Percentiles rank a stretch among this genome's conserved stretches.
Evolutionary conservation across 1,140 invertebrate genomes (phyloP).

Genomic region (Drosophila simulans): DNA sequence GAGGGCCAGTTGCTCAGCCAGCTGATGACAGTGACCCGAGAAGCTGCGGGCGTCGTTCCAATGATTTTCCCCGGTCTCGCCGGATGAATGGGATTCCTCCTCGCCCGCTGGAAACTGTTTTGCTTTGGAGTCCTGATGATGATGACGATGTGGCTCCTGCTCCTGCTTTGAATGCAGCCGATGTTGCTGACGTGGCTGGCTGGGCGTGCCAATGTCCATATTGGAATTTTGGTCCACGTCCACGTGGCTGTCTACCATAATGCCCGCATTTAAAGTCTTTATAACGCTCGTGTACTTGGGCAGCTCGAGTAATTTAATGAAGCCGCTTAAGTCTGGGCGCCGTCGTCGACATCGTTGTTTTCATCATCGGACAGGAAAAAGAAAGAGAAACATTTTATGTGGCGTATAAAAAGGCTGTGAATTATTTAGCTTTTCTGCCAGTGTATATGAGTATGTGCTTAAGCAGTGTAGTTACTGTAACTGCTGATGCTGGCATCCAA

Average conservation of each 20-base stretch:
- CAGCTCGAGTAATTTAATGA: constrained; percentile 82
- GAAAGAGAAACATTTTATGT: constrained; percentile 70
- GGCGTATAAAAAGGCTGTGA: constrained; percentile 63
- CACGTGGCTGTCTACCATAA: constrained; percentile 73
- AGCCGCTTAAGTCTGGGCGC: constrained; percentile 81
- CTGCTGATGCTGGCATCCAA: constrained; percentile 60
- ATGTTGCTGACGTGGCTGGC: constrained; percentile 60
- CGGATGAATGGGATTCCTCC: constrained; percentile 41
- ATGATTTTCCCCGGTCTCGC: constrained; percentile 23
- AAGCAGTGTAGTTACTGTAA: constrained; percentile 54
- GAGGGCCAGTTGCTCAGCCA: constrained; percentile 70
- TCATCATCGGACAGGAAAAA: constrained; percentile 23
- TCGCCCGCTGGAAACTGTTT: constrained; percentile 44
- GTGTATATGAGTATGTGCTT: constrained; percentile 24
- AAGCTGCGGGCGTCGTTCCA: constrained; percentile 56
- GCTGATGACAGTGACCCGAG: constrained; percentile 72
- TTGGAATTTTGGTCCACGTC: constrained; percentile 31
- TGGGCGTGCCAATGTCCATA: constrained; percentile 60
- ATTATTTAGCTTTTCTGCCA: constrained; percentile 59
- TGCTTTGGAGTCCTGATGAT: constrained; percentile 31
- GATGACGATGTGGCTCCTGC: constrained; percentile 21
- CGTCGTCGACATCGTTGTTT: constrained; percentile 36
- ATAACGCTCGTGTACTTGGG: constrained; percentile 82
- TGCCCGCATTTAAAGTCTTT: constrained; percentile 82
- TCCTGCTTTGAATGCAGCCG: constrained; percentile 10